Evolutionary conservation across 1,140 invertebrate species (phyloP).

Genomic region (Nilaparvata lugens): DNA sequence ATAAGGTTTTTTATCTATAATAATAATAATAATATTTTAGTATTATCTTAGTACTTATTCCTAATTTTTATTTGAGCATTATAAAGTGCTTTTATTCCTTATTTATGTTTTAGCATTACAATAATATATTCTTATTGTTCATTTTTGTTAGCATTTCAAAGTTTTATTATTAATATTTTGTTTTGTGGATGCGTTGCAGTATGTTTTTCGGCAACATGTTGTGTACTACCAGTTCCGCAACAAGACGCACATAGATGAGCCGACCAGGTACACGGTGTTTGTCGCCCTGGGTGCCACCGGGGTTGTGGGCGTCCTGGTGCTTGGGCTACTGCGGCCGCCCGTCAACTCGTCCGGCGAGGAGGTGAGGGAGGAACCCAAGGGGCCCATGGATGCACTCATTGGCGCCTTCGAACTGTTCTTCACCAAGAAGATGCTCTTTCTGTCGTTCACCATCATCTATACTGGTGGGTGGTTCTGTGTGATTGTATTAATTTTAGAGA

Average conservation of each 20-base stretch:
- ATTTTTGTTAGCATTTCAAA: background rate
- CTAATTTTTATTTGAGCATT: too few species aligned
- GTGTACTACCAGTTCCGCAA: conserved; percentile 85
- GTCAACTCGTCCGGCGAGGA: conserved; percentile 42
- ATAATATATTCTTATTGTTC: background rate
- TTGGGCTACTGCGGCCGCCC: conserved; percentile 51
- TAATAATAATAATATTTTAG: too few species aligned
- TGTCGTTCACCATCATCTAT: conserved; percentile 81
- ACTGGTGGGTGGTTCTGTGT: conserved; percentile 48
- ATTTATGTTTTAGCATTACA: too few species aligned
- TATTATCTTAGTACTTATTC: too few species aligned
- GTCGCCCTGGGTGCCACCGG: conserved; percentile 57
- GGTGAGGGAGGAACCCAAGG: conserved; percentile 42
- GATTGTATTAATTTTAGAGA: too few species aligned
- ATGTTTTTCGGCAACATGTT: conserved; percentile 90
- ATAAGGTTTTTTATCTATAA: too few species aligned
- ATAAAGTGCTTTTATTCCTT: too few species aligned
- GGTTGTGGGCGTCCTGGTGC: conserved; percentile 60
- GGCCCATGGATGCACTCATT: conserved; percentile 54
- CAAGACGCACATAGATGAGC: conserved; percentile 43
- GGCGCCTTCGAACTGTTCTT: conserved; percentile 66
- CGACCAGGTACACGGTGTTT: conserved; percentile 62
- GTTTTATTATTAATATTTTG: too few species aligned
- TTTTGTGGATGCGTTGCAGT: conserved; percentile 48
- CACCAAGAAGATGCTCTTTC: conserved; percentile 73